These are phyloP conservation scores for Spizaetus ornatus DNA, from an alignment of 2,113 vertebrate species.

Conservation along the genomic window DNA sequence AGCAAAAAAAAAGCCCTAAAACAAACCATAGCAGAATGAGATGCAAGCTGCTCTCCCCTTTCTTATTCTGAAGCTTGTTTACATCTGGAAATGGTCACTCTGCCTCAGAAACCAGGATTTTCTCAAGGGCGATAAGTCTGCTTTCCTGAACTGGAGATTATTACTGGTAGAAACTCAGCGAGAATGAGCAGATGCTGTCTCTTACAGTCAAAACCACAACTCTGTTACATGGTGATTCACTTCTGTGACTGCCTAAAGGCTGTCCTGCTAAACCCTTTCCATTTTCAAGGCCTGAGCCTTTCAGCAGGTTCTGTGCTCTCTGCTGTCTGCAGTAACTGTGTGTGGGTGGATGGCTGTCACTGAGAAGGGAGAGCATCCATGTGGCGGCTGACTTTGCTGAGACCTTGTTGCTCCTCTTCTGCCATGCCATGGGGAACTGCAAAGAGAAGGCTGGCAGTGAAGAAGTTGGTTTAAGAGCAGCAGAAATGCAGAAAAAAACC, in stretches of 20 bases:
- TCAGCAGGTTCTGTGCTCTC: neutral
- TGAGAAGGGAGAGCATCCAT: neutral
- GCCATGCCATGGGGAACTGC: neutral
- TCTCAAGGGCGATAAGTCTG: neutral
- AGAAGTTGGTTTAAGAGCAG: neutral
- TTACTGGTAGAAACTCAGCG: neutral
- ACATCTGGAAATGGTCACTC: neutral
- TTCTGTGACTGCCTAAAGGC: neutral
- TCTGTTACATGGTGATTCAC: neutral
- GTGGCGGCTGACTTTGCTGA: no score
- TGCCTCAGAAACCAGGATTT: neutral
- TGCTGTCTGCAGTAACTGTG: neutral
- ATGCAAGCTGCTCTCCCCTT: neutral
- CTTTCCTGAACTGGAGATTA: neutral
- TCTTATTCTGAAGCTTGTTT: neutral
- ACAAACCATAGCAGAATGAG: neutral
- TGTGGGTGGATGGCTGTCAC: accelerated
- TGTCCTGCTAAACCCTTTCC: neutral
- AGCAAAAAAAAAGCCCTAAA: neutral
- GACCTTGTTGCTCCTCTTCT: neutral
- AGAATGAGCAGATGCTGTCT: neutral
- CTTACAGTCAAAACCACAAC: neutral
- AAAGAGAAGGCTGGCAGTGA: neutral
- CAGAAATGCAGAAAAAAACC: neutral
- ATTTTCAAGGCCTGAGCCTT: neutral